A percentile compares a stretch with the other conserved stretches of the same genome.
phyloP scores from a whole-genome alignment of 2,888 invertebrate genomes.

The Ceraclea dissimilis region DNA sequence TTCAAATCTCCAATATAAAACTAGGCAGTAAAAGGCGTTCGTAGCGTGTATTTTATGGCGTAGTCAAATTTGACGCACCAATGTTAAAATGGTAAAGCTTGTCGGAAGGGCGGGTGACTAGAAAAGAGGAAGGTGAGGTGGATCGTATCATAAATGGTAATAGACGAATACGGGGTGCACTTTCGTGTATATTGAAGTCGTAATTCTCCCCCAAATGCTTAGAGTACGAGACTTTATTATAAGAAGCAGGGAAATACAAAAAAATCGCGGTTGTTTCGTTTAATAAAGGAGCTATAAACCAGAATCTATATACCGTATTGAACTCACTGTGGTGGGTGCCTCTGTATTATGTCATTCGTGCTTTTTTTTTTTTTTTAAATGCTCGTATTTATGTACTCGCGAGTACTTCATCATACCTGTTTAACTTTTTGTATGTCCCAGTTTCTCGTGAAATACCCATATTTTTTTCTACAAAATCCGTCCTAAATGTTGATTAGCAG shows the following conservation, averaged over 20 bases:
- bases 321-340: too few species aligned
- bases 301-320: too few species aligned
- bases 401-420: too few species aligned
- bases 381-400: too few species aligned
- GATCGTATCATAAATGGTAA: conserved; percentile 22
- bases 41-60: conserved; percentile 19
- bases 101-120: too few species aligned
- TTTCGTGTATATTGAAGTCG: conserved; percentile 26
- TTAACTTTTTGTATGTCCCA: too few species aligned
- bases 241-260: conserved; percentile 3
- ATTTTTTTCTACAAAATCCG: too few species aligned
- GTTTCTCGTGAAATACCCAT: too few species aligned
- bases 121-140: conserved; percentile 3
- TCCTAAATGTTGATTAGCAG: too few species aligned
- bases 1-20: conserved; percentile 19
- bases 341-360: too few species aligned
- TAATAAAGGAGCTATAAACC: neutral
- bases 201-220: conserved; percentile 20
- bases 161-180: conserved; percentile 26
- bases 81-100: conserved; percentile 11
- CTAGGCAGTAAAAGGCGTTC: neutral
- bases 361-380: too few species aligned
- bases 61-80: conserved; percentile 20
- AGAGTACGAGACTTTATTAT: neutral
- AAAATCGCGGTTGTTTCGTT: conserved; percentile 1